Base-by-base conservation (phyloP, 2,888 invertebrate genomes). In the Chironomus riparius region DNA sequence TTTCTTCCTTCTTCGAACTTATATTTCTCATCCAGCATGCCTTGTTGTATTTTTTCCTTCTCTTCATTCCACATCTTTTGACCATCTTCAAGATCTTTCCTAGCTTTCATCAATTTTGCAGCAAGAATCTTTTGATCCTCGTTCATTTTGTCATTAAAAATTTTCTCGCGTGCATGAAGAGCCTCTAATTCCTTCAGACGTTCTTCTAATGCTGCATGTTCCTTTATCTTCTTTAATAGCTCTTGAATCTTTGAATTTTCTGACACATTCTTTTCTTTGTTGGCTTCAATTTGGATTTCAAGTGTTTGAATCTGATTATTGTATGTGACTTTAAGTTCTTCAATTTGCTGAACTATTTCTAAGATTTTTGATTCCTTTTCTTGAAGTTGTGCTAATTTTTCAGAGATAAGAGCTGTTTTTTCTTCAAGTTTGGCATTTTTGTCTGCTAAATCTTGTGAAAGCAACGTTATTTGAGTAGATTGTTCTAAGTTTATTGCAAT, bases 51-150 rank as follows among this genome's bases (percentile, higher is more conserved):
- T 24, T 79, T 77, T 68, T 80, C 79, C 56, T 81, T 82, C 48
- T 82, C 80, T 3, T 82, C 82, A 4, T 77, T 13, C 80, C 79
- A 80, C 24, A 77, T 77, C 47, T 78, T 78, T 18, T 80, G 79
- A 21, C 78, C 78, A 47, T 79, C 78, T 10, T 80, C 79, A 28
- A 76, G 77, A 5, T 78, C 56, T 56, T 78, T 74, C 2, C 80
- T 79, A 71, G 79, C 78, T 77, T 80, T 79, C 28, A 77, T 79
- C 48, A 84, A 81, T 78, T 84, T 84, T 1, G 83, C 83, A 76
- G 81, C 81, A 4, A 83, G 78, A 70, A 84, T 82, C 62, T 80
- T 79, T 71, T 81, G 81, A 75, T 84, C 82, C 38, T 79, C 78
- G 24, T 79, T 79, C 47, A 81, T 76, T 77, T 80, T 79, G 4